Evolutionary conservation across 2,797 vertebrate genomes (phyloP).

Genomic region (Trachops cirrhosus): DNA sequence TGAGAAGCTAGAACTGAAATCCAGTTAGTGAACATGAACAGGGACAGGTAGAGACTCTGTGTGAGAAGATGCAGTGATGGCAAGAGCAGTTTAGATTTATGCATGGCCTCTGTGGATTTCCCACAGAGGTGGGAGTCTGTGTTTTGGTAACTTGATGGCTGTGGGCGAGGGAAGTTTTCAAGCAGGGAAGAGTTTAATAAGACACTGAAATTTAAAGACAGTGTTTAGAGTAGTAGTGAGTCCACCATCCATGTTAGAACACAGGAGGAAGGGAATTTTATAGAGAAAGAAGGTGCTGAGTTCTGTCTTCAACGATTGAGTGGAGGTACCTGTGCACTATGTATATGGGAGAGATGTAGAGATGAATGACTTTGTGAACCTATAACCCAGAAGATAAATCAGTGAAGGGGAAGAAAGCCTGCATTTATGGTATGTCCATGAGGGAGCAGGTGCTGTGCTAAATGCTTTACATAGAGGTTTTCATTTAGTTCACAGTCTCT

Average conservation of each 20-base stretch:
- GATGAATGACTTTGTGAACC: not conserved
- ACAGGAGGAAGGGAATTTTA: not conserved
- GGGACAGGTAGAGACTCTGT: not conserved
- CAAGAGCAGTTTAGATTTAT: not conserved
- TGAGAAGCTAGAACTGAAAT: not conserved
- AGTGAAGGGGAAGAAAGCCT: not conserved
- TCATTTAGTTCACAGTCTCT: not conserved
- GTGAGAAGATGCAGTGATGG: not conserved
- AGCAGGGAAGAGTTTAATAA: not conserved
- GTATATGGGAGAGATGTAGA: not conserved
- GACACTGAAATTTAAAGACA: not conserved
- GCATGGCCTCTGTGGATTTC: too few relatives aligned
- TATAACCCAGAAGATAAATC: not conserved
- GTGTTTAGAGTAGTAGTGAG: not conserved
- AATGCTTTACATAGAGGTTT: not conserved
- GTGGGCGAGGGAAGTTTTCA: not conserved
- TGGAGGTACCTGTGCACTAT: not conserved
- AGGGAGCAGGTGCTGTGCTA: not conserved
- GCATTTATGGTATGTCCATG: not conserved
- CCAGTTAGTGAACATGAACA: not conserved
- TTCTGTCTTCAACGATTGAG: not conserved
- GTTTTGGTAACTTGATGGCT: not conserved
- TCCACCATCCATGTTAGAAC: not conserved
- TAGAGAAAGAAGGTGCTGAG: not conserved
- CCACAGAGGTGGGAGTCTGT: not conserved